Conservation (phyloP, 2,888 invertebrate species). For the Elegia similella region DNA sequence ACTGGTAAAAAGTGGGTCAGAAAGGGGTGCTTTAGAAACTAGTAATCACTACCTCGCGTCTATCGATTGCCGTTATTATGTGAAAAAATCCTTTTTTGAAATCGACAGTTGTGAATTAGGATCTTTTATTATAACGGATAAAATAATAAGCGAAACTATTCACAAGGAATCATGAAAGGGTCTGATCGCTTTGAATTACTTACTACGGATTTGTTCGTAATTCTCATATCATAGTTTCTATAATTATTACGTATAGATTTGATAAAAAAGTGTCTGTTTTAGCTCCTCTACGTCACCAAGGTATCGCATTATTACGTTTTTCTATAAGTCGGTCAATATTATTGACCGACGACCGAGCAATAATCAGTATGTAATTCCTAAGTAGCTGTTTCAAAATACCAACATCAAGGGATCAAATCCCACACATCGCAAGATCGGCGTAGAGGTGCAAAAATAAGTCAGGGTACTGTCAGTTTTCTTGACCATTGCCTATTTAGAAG, state of each 20-base stretch:
- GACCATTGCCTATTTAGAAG: too few relatives aligned
- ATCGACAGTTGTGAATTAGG: slow-evolving; percentile 68
- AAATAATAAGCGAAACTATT: slow-evolving; percentile 51
- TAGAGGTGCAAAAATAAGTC: too few relatives aligned
- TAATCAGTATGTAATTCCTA: too few relatives aligned
- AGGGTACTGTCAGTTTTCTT: too few relatives aligned
- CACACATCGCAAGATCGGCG: too few relatives aligned
- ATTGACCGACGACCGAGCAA: too few relatives aligned
- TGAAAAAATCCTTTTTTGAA: slow-evolving; percentile 60
- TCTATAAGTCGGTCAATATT: too few relatives aligned
- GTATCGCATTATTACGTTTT: too few relatives aligned
- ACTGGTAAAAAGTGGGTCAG: slow-evolving; percentile 80
- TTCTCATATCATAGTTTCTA: slow-evolving; percentile 7
- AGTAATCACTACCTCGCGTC: slow-evolving; percentile 77
- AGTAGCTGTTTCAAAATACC: too few relatives aligned
- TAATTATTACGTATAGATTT: slow-evolving; percentile 2
- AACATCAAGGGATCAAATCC: too few relatives aligned
- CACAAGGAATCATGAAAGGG: slow-evolving; percentile 41
- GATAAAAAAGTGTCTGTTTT: not conserved
- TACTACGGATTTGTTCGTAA: slow-evolving; percentile 16
- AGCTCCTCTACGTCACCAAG: not conserved
- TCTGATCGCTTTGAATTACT: slow-evolving; percentile 28
- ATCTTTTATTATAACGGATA: slow-evolving; percentile 56
- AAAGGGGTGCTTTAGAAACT: slow-evolving; percentile 80
- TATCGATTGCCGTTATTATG: slow-evolving; percentile 80